Evolutionary conservation across 2,888 invertebrate genomes (phyloP).

Genomic region (Ophioninae sp.): DNA sequence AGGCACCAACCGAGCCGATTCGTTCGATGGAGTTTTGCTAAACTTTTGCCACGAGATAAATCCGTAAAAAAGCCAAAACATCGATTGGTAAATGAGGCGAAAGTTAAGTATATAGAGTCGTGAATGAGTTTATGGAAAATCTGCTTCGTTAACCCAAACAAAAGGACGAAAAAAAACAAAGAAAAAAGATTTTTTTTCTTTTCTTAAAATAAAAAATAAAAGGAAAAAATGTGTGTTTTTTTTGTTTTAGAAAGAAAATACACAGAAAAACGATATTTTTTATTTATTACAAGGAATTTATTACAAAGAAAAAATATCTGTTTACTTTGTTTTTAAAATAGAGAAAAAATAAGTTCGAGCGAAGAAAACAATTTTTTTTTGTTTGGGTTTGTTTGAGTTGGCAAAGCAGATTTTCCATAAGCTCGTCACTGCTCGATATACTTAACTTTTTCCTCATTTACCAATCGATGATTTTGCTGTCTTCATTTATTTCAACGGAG

Average conservation of each 20-base stretch:
- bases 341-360: not conserved
- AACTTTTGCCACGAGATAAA: not conserved
- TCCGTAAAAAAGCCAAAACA: not conserved
- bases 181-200: not conserved
- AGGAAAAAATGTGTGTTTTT: not conserved
- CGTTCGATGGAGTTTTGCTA: not conserved
- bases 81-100: not conserved
- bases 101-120: not conserved
- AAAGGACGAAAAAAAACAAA: not conserved
- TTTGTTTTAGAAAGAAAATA: no score
- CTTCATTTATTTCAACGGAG: not conserved
- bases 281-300: no score
- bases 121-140: not conserved
- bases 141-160: not conserved
- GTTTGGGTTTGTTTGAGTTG: not conserved
- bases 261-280: no score
- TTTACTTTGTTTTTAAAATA: no score
- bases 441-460: not conserved
- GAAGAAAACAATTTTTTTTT: not conserved
- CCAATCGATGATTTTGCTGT: not conserved
- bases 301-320: no score
- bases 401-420: not conserved
- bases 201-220: not conserved
- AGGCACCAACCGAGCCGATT: not conserved
- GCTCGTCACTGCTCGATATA: not conserved